phyloP scores from a whole-genome alignment of 2,113 vertebrate species.

The Plotosus lineatus region DNA sequence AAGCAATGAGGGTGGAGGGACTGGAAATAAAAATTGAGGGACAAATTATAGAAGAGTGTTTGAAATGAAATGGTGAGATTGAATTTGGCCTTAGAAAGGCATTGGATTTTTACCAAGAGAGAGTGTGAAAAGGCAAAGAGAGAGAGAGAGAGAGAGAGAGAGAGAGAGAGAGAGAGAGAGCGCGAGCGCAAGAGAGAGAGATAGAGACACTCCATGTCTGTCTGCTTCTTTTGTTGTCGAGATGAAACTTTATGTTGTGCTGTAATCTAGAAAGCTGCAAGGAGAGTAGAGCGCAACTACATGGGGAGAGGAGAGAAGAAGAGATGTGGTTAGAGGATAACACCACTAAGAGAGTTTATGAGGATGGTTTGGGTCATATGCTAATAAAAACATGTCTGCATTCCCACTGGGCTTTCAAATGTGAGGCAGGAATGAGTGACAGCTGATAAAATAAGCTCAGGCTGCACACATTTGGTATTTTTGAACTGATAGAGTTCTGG shows the following conservation, averaged over 20 bases:
- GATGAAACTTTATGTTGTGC: conserved; percentile 32
- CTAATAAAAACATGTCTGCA: conserved; percentile 33
- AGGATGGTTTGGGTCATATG: conserved; percentile 25
- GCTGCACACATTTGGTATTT: background rate
- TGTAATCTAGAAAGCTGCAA: conserved; percentile 49
- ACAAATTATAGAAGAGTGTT: conserved; percentile 53
- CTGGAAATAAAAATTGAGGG: conserved; percentile 23
- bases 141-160: conserved; percentile 49
- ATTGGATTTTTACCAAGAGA: conserved; percentile 57
- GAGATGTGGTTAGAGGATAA: conserved; percentile 27
- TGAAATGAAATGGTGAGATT: conserved; percentile 46
- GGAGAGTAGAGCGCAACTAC: background rate
- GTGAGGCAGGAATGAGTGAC: background rate
- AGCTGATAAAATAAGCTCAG: conserved; percentile 11
- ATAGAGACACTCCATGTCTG: conserved; percentile 8
- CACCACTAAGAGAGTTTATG: conserved; percentile 6
- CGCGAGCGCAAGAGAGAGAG: conserved; percentile 31
- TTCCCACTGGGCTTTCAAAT: conserved; percentile 7
- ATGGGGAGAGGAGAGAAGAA: conserved; percentile 2
- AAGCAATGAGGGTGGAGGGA: background rate
- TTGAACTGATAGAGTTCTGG: background rate
- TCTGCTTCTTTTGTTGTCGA: conserved; percentile 50
- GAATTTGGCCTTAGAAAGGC: conserved; percentile 62
- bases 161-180: conserved; percentile 51
- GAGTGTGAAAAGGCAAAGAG: conserved; percentile 49